A percentile compares a stretch with the other conserved stretches of the same genome.
phyloP scores from a whole-genome alignment of 2,113 vertebrate species.

The Ammodytes marinus region DNA sequence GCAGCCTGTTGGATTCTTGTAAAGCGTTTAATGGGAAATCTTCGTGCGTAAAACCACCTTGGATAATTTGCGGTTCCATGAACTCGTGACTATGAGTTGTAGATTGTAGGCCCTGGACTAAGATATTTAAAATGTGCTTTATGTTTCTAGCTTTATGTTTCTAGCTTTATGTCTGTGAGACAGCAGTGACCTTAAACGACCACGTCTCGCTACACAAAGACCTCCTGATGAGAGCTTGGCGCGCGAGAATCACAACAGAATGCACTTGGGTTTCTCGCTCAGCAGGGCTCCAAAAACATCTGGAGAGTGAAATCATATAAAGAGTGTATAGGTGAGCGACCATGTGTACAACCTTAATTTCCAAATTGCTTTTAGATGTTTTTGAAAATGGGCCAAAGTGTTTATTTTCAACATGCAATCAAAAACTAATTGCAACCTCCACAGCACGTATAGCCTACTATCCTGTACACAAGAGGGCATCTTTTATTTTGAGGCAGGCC shows the following conservation, averaged over 20 bases:
- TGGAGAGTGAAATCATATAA: conserved; percentile 52
- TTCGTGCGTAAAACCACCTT: conserved; percentile 54
- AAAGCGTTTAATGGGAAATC: conserved; percentile 2
- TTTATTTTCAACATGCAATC: conserved; percentile 34
- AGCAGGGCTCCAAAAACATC: conserved; percentile 43
- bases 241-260: conserved; percentile 11
- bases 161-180: conserved; percentile 42
- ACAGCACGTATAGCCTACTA: neutral
- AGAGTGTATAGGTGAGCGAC: conserved; percentile 55
- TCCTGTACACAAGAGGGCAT: conserved; percentile 29
- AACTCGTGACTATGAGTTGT: neutral
- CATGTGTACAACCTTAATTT: conserved; percentile 37
- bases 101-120: neutral
- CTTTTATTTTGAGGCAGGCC: conserved; percentile 16
- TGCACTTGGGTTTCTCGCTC: conserved; percentile 12
- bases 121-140: neutral
- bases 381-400: conserved; percentile 32
- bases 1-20: neutral
- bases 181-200: conserved; percentile 65
- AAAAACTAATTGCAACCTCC: conserved; percentile 17
- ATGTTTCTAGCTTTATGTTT: neutral
- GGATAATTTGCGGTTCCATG: conserved; percentile 15
- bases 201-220: conserved; percentile 9
- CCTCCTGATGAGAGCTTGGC: conserved; percentile 21
- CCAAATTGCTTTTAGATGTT: conserved; percentile 44